phyloP scores from a whole-genome alignment of 2,797 vertebrate species.

The Tenualosa ilisha region DNA sequence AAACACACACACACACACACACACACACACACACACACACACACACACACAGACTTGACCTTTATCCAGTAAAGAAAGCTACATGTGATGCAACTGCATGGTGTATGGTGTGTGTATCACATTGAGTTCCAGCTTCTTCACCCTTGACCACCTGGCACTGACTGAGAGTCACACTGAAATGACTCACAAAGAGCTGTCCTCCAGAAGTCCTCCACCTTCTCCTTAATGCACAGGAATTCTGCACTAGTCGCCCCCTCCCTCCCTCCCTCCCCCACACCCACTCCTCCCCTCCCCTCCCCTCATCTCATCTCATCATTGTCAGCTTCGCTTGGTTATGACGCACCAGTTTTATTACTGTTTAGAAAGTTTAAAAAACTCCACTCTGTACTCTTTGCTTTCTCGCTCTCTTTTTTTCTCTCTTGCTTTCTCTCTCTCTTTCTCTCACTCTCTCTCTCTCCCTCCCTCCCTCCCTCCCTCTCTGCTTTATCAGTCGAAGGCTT shows the following conservation, averaged over 20 bases:
- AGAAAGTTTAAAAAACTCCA: background rate
- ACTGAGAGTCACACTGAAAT: background rate
- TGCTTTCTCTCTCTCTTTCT: slow-evolving; percentile 50
- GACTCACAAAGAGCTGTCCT: background rate
- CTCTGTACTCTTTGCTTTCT: slow-evolving; percentile 1
- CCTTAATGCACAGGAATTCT: background rate
- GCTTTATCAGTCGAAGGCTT: slow-evolving; percentile 47
- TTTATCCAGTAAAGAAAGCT: background rate
- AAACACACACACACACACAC: background rate
- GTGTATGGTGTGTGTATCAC: background rate
- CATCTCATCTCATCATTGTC: background rate
- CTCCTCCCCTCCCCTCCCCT: background rate
- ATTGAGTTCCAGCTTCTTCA: background rate
- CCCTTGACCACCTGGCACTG: background rate
- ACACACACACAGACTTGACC: slow-evolving; percentile 23
- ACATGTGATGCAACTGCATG: background rate
- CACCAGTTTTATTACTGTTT: background rate
- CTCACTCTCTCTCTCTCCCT: background rate
- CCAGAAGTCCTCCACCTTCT: background rate
- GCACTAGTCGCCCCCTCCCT: background rate
- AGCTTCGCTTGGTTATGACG: background rate
- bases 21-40: slow-evolving; percentile 2
- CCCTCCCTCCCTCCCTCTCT: background rate
- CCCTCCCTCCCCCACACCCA: background rate
- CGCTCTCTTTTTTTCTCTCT: slow-evolving; percentile 31